These are phyloP conservation scores for Ochropacha duplaris DNA, from an alignment of 2,888 invertebrate genomes.

Conservation along the genomic window DNA sequence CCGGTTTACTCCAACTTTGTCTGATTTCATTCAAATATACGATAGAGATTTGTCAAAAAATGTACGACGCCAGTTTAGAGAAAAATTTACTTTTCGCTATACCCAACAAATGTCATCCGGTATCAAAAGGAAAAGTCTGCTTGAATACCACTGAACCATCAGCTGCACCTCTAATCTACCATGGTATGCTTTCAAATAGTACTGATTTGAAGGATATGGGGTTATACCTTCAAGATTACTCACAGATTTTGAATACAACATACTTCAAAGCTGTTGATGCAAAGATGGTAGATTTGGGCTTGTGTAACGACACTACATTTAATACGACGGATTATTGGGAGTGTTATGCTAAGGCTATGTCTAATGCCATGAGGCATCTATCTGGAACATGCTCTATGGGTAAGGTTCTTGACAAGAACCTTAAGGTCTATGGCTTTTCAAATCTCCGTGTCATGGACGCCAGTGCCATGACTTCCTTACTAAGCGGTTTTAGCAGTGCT, in stretches of 20 bases:
- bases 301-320: constrained; percentile 20
- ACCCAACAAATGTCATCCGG: constrained; percentile 22
- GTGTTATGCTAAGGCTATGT: constrained; percentile 46
- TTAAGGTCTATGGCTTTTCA: constrained; percentile 46
- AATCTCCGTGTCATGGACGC: constrained; percentile 40
- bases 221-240: constrained; percentile 31
- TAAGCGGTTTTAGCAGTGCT: constrained; percentile 81
- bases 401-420: constrained; percentile 85
- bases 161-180: constrained; percentile 23
- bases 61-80: constrained; percentile 16
- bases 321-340: constrained; percentile 26
- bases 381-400: constrained; percentile 89
- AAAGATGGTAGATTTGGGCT: constrained; percentile 25
- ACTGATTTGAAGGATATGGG: constrained; percentile 33
- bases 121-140: constrained; percentile 23
- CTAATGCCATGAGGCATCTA: constrained; percentile 86
- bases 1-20: constrained; percentile 29
- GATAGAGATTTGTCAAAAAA: constrained; percentile 32
- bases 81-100: constrained; percentile 15
- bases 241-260: constrained; percentile 29
- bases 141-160: constrained; percentile 25
- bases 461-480: constrained; percentile 71
- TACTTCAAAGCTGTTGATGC: constrained; percentile 29
- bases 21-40: constrained; percentile 31
- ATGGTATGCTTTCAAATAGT: constrained; percentile 9